Percentiles rank a stretch among this genome's conserved stretches.
phyloP scores from a whole-genome alignment of 1,140 invertebrate genomes.

The Hermetia illucens region DNA sequence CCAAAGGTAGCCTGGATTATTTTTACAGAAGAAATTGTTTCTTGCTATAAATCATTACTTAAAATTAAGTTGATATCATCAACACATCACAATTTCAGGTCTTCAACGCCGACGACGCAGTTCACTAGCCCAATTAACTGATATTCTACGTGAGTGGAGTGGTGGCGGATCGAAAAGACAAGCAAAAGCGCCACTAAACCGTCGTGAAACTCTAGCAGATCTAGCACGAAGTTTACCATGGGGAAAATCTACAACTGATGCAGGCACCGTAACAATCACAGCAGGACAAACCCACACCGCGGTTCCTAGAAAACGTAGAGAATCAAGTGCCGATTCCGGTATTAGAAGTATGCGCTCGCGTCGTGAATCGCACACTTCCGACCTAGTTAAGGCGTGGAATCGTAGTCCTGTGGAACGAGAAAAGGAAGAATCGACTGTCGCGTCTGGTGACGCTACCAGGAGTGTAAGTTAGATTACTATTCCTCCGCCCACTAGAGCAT shows the following conservation, averaged over 20 bases:
- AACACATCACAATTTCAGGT: conserved; percentile 16
- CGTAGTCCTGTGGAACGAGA: conserved; percentile 43
- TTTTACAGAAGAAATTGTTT: too few species aligned
- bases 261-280: conserved; percentile 24
- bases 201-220: conserved; percentile 73
- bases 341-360: conserved; percentile 59
- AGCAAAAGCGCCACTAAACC: conserved; percentile 50
- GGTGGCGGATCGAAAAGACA: conserved; percentile 46
- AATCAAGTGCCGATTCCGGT: conserved; percentile 71
- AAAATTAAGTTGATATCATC: neutral
- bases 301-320: conserved; percentile 48
- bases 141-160: conserved; percentile 74
- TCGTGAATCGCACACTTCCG: conserved; percentile 56
- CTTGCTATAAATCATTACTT: too few species aligned
- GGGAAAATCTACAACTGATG: conserved; percentile 43
- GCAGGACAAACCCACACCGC: conserved; percentile 34
- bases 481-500: neutral
- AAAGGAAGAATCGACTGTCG: conserved; percentile 14
- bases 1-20: too few species aligned
- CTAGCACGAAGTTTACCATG: conserved; percentile 61
- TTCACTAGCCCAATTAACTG: conserved; percentile 73
- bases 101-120: conserved; percentile 57
- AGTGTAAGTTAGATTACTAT: neutral
- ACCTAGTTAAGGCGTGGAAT: conserved; percentile 55
- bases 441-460: conserved; percentile 2